Percentiles rank a stretch among this genome's conserved stretches.
Evolutionary conservation across 2,113 vertebrate species (phyloP).

Genomic region (Tragelaphus scriptus): DNA sequence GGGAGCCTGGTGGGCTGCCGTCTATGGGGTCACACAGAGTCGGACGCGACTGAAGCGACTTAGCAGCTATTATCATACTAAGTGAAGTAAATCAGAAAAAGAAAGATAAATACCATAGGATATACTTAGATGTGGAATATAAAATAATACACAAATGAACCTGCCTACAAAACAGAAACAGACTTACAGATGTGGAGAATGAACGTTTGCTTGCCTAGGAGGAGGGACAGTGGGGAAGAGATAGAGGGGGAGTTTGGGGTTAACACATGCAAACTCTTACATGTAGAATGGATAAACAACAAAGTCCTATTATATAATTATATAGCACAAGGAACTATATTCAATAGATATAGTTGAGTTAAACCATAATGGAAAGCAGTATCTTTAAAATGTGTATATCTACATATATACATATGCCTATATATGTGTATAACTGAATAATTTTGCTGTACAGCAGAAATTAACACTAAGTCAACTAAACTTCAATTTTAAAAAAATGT

Average conservation of each 20-base stretch:
- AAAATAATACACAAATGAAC: not conserved
- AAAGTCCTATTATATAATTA: not conserved
- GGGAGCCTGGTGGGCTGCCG: too few species aligned
- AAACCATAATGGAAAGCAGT: not conserved
- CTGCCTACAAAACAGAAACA: not conserved
- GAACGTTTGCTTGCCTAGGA: not conserved
- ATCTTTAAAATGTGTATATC: not conserved
- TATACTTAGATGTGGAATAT: not conserved
- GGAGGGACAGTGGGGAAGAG: not conserved
- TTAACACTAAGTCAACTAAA: not conserved
- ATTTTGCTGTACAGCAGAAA: not conserved
- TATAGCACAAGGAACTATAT: not conserved
- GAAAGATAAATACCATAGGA: not conserved
- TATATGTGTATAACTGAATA: not conserved
- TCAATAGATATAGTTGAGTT: not conserved
- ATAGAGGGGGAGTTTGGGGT: not conserved
- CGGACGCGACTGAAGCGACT: too few species aligned
- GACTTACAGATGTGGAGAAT: not conserved
- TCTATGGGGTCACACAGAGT: too few species aligned
- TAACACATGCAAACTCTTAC: not conserved
- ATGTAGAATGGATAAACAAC: not conserved
- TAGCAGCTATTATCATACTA: not conserved
- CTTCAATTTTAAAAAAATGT: not conserved
- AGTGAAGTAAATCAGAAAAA: not conserved
- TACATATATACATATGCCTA: not conserved